Evolutionary conservation across 2,797 vertebrate species (phyloP).

Genomic region (Numenius phaeopus): DNA sequence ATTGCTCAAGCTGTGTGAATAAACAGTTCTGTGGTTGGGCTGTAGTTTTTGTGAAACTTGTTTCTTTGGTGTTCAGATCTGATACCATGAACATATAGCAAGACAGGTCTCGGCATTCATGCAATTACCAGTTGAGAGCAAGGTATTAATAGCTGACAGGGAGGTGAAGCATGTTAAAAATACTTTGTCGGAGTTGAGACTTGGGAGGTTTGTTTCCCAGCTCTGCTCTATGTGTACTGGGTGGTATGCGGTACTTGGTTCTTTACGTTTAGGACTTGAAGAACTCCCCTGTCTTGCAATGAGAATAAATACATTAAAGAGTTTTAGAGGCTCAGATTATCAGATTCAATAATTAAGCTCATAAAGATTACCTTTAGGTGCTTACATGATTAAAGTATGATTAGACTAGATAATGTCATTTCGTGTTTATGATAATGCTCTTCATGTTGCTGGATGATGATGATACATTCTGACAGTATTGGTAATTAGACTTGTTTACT

Average conservation of each 20-base stretch:
- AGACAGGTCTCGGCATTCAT: neutral
- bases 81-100: neutral
- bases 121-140: neutral
- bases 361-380: neutral
- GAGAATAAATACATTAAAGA: neutral
- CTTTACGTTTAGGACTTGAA: neutral
- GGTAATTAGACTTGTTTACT: neutral
- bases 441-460: neutral
- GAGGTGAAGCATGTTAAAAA: neutral
- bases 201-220: neutral
- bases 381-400: neutral
- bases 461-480: neutral
- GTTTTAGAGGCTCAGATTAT: neutral
- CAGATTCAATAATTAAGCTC: neutral
- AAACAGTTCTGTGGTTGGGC: neutral
- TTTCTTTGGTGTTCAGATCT: neutral
- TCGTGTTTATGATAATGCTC: neutral
- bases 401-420: neutral
- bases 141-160: neutral
- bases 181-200: neutral
- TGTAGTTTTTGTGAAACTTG: neutral
- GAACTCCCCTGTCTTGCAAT: neutral
- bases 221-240: neutral
- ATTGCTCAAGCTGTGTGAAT: neutral
- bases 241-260: neutral